Evolutionary conservation across 1,140 invertebrate species (phyloP).

Genomic region (Zaprionus kolodkinae): DNA sequence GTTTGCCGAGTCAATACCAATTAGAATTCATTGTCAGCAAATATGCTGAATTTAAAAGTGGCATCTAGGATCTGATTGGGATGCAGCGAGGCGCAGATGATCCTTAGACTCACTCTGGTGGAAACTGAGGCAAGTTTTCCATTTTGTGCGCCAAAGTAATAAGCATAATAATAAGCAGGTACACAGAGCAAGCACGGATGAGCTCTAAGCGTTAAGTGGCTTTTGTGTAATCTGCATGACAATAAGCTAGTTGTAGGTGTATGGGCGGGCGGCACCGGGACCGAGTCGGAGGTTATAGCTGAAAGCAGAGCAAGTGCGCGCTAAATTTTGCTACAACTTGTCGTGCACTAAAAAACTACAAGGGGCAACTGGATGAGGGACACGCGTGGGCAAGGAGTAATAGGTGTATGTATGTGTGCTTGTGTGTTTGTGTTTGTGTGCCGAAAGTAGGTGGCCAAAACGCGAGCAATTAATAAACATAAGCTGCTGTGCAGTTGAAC

Average conservation of each 20-base stretch:
- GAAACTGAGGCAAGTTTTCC: constrained; percentile 35
- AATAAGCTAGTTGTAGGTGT: constrained; percentile 46
- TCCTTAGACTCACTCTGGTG: not conserved
- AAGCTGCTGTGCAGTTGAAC: constrained; percentile 22
- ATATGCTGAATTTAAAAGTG: constrained; percentile 44
- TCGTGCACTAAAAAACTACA: constrained; percentile 48
- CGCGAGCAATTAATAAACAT: constrained; percentile 55
- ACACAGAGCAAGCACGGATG: constrained; percentile 16
- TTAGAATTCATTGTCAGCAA: constrained; percentile 69
- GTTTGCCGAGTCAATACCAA: constrained; percentile 63
- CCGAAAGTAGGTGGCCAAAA: constrained; percentile 28
- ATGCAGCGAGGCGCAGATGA: not conserved
- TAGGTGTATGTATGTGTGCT: not conserved
- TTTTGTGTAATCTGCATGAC: constrained; percentile 77
- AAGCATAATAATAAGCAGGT: constrained; percentile 71
- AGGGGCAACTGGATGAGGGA: not conserved
- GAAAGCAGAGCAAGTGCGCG: constrained; percentile 23
- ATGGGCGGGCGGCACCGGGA: not conserved
- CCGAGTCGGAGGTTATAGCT: constrained; percentile 6
- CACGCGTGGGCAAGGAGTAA: not conserved
- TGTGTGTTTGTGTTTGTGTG: constrained; percentile 15
- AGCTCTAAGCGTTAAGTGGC: constrained; percentile 57
- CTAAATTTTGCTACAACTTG: constrained; percentile 57
- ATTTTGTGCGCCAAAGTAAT: constrained; percentile 34
- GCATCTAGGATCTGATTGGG: not conserved